These are phyloP conservation scores for Dipodomys stephensi DNA, from an alignment of 2,113 vertebrate genomes.

Conservation along the genomic window DNA sequence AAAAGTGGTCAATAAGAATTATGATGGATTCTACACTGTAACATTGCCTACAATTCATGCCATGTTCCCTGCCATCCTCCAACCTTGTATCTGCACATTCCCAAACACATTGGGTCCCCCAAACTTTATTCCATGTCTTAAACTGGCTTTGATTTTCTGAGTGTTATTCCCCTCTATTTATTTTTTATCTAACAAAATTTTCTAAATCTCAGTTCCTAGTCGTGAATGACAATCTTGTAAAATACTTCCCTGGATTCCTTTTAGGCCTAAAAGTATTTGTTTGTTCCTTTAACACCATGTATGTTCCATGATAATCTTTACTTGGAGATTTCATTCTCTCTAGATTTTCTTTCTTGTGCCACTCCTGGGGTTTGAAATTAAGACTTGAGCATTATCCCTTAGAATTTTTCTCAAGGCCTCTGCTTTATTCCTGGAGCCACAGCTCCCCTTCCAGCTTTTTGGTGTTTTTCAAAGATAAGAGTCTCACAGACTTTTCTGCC, in stretches of 20 bases:
- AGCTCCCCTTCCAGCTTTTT: no score
- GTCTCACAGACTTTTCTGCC: no score
- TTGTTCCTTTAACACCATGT: neutral
- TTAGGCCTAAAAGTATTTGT: neutral
- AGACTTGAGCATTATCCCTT: no score
- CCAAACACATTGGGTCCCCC: accelerated
- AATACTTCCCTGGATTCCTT: neutral
- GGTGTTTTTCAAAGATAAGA: no score
- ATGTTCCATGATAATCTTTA: no score
- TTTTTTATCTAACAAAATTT: neutral
- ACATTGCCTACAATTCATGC: neutral
- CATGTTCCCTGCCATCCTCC: neutral
- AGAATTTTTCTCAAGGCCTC: no score
- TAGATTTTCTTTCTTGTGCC: no score
- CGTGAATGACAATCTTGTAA: neutral
- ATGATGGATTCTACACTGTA: neutral
- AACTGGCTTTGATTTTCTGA: neutral
- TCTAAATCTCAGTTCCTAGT: neutral
- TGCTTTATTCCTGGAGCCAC: no score
- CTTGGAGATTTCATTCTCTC: no score
- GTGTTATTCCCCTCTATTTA: neutral
- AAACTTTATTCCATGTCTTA: neutral
- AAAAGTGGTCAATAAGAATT: neutral
- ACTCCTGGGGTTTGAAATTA: no score
- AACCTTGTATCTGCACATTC: accelerated